Evolutionary conservation across 2,888 invertebrate species (phyloP).

Genomic region (Molanna angustata): DNA sequence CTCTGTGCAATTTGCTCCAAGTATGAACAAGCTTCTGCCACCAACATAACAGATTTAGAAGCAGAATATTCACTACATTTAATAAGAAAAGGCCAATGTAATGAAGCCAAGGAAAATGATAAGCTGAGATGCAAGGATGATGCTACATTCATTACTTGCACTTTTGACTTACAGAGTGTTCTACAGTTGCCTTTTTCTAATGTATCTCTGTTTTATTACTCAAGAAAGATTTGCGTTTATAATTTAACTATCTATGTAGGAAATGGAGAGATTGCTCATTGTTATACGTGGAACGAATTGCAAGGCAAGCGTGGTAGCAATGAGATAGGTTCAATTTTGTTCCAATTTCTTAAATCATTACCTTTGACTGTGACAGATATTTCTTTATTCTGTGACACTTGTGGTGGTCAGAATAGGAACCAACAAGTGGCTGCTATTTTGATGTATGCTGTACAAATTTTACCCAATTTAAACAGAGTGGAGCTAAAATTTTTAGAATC

Average conservation of each 20-base stretch:
- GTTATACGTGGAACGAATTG: conserved; percentile 3
- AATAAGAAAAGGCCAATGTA: background rate
- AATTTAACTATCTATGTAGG: conserved; percentile 3
- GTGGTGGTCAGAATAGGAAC: conserved; percentile 9
- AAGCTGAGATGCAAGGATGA: background rate
- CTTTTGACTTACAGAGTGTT: conserved; percentile 1
- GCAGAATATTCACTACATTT: too few relatives aligned
- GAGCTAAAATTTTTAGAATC: conserved; percentile 10
- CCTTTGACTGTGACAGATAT: background rate
- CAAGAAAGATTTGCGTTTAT: background rate
- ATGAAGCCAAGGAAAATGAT: background rate
- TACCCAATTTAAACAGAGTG: background rate
- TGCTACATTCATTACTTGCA: background rate
- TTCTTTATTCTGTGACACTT: conserved; percentile 6
- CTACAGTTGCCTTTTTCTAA: background rate
- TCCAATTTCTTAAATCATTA: background rate
- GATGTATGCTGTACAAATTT: background rate
- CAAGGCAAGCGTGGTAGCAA: conserved; percentile 1
- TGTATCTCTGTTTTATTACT: background rate
- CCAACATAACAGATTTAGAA: too few relatives aligned
- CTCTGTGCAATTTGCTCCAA: too few relatives aligned
- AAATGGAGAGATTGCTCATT: background rate
- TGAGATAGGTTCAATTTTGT: background rate
- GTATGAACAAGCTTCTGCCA: too few relatives aligned
- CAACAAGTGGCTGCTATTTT: background rate